These are phyloP conservation scores for Drosophila biarmipes DNA, from an alignment of 1,140 invertebrate genomes.

Conservation along the genomic window DNA sequence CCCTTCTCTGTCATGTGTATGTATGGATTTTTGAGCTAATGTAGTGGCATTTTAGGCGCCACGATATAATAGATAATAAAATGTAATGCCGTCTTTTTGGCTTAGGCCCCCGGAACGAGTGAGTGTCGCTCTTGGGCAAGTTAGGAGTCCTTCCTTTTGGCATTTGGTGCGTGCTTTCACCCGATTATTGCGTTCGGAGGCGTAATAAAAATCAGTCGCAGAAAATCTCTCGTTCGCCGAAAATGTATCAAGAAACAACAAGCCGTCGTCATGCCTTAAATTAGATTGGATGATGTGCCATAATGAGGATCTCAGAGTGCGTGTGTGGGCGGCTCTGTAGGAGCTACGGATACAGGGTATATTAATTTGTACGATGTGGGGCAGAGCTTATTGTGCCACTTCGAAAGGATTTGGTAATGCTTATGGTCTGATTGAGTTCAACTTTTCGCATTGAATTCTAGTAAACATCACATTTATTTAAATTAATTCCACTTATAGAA, in stretches of 20 bases:
- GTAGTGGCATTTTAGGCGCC: slow-evolving; percentile 74
- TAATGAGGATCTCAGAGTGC: slow-evolving; percentile 56
- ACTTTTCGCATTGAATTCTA: not conserved
- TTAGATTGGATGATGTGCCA: slow-evolving; percentile 80
- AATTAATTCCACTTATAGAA: not conserved
- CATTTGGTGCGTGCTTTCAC: slow-evolving; percentile 58
- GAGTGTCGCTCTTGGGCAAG: slow-evolving; percentile 32
- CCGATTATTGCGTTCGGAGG: slow-evolving; percentile 72
- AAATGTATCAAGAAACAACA: slow-evolving; percentile 64
- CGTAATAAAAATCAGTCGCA: slow-evolving; percentile 74
- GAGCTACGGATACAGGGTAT: slow-evolving; percentile 10
- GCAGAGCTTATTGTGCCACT: not conserved
- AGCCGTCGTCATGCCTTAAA: slow-evolving; percentile 54
- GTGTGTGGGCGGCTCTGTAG: not conserved
- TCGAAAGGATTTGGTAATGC: not conserved
- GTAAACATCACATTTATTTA: not conserved
- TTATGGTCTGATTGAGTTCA: not conserved
- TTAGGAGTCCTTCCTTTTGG: slow-evolving; percentile 2
- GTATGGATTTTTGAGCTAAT: slow-evolving; percentile 75
- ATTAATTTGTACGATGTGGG: slow-evolving; percentile 18
- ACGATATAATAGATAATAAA: slow-evolving; percentile 82
- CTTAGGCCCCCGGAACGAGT: slow-evolving; percentile 44
- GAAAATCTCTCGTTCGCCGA: slow-evolving; percentile 56
- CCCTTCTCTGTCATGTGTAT: slow-evolving; percentile 13
- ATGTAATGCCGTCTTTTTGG: slow-evolving; percentile 71